phyloP scores from a whole-genome alignment of 2,888 invertebrate genomes.

The Halictus ligatus region DNA sequence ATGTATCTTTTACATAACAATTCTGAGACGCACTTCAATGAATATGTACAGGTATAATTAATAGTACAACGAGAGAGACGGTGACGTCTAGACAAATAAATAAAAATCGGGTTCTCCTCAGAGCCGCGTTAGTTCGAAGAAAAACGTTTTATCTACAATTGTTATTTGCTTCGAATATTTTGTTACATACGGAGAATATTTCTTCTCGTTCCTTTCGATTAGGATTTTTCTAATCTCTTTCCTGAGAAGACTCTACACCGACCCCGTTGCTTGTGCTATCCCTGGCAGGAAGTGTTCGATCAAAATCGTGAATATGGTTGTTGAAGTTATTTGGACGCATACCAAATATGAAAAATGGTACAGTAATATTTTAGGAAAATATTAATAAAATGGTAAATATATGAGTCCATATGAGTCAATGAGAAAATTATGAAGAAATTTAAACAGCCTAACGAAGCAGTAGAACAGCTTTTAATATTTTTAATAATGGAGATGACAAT shows the following conservation, averaged over 20 bases:
- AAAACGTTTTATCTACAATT: constrained; percentile 2
- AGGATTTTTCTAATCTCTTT: neutral
- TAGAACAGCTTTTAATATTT: neutral
- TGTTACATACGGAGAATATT: neutral
- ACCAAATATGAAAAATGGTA: neutral
- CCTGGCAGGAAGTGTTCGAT: neutral
- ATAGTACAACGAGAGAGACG: neutral
- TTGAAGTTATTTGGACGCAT: neutral
- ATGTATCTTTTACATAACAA: neutral
- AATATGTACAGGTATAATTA: neutral
- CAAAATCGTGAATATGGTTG: neutral
- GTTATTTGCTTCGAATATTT: neutral
- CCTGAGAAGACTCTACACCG: constrained; percentile 1
- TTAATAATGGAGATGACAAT: neutral
- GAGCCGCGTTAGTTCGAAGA: neutral
- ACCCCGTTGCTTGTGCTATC: neutral
- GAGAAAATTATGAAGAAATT: neutral
- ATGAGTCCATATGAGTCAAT: too few species aligned
- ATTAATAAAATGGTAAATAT: too few species aligned
- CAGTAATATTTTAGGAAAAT: too few species aligned
- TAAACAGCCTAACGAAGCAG: neutral
- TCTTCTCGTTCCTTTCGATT: neutral
- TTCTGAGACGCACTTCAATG: neutral
- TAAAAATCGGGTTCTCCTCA: neutral
- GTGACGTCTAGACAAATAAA: neutral